phyloP scores from a whole-genome alignment of 2,888 invertebrate genomes.

The Ametastegia equiseti region DNA sequence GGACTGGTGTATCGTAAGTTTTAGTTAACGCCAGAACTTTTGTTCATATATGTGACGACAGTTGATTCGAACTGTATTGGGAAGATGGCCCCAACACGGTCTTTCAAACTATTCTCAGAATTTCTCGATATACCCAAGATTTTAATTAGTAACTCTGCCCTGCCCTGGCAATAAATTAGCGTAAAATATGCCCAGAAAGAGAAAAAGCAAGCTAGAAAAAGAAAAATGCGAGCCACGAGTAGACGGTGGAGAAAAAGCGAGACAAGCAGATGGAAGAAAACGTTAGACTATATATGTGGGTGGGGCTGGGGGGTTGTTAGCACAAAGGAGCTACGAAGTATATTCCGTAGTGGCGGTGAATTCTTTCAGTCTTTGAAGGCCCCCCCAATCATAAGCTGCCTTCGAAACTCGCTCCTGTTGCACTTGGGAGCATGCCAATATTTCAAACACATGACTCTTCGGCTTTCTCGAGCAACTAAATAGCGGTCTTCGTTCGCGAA shows the following conservation, averaged over 20 bases:
- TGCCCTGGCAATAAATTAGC: slow-evolving; percentile 31
- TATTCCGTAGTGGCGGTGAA: slow-evolving; percentile 34
- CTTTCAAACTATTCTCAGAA: neutral
- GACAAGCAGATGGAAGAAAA: slow-evolving; percentile 36
- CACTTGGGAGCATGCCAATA: slow-evolving; percentile 46
- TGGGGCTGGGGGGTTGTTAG: slow-evolving; percentile 12
- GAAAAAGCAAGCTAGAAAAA: neutral
- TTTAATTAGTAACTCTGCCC: slow-evolving; percentile 27
- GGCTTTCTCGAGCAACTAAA: slow-evolving; percentile 35
- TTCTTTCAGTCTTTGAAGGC: slow-evolving; percentile 30
- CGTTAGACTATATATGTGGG: slow-evolving; percentile 6
- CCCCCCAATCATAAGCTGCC: slow-evolving; percentile 37
- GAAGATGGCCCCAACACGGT: neutral
- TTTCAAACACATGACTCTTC: slow-evolving; percentile 47
- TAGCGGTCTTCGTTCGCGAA: neutral
- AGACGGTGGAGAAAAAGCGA: slow-evolving; percentile 22
- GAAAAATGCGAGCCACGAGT: neutral
- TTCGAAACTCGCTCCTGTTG: slow-evolving; percentile 32
- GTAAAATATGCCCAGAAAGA: slow-evolving; percentile 14
- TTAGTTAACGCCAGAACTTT: slow-evolving; percentile 13
- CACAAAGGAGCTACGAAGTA: slow-evolving; percentile 27
- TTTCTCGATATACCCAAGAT: slow-evolving; percentile 4
- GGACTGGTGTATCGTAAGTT: neutral
- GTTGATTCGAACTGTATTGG: slow-evolving; percentile 1
- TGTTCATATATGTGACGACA: neutral